Percentiles rank a stretch among this genome's conserved stretches.
Evolutionary conservation across 2,888 invertebrate species (phyloP).

Genomic region (Chrysolina oricalcia): DNA sequence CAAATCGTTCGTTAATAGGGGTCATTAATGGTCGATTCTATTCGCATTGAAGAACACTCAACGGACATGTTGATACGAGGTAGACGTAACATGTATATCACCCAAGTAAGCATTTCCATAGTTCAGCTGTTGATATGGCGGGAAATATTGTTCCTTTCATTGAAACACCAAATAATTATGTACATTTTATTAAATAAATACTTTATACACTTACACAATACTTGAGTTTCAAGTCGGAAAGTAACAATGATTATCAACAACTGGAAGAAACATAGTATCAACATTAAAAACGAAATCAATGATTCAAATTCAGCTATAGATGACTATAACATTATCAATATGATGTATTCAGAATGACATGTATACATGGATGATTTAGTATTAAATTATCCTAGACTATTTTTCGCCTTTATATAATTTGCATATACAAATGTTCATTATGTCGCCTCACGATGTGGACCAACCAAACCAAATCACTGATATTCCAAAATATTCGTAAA

Average conservation of each 20-base stretch:
- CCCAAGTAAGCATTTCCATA: no score
- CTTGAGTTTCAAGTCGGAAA: slow-evolving; percentile 61
- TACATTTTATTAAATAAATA: slow-evolving; percentile 70
- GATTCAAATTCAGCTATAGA: slow-evolving; percentile 37
- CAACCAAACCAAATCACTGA: no score
- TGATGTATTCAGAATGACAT: slow-evolving; percentile 63
- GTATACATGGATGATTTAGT: slow-evolving; percentile 64
- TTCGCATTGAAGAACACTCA: no score
- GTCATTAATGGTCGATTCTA: no score
- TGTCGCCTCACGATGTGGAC: no score
- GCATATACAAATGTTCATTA: slow-evolving; percentile 30
- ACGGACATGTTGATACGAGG: no score
- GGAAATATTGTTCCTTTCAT: no score
- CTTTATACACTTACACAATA: slow-evolving; percentile 68
- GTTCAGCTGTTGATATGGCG: no score
- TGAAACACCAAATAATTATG: slow-evolving; percentile 47
- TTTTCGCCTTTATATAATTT: slow-evolving; percentile 31
- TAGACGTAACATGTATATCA: no score
- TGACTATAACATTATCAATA: slow-evolving; percentile 56
- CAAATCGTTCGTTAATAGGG: no score
- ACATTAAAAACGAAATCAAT: slow-evolving; percentile 44
- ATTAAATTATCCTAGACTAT: slow-evolving; percentile 27
- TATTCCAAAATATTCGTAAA: no score
- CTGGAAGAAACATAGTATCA: slow-evolving; percentile 42
- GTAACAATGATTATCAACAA: slow-evolving; percentile 58